Evolutionary conservation across 92 coral and sea anemone species (phyloP), one percentile per base, ranked within the genome.

Genomic region (Porites lobata): DNA sequence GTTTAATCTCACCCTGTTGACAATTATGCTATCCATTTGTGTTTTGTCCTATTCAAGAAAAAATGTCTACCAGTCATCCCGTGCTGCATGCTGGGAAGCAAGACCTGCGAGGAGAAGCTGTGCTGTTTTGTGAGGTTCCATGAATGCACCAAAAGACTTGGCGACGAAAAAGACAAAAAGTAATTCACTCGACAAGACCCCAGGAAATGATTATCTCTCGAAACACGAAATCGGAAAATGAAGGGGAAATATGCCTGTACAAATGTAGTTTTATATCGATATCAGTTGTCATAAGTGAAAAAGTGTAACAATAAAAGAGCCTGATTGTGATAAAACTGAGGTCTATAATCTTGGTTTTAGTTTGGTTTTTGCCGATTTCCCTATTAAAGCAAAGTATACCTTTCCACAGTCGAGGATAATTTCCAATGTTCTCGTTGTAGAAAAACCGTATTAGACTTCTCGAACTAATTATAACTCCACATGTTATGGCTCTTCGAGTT

Each of bases 261-360:
- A 18, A 38, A 15, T 58, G 79, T 83, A 83, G 87, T 73, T 63
- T 59, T 83, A 43, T 43, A 43, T 43, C 85, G 85, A 81, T 81
- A 50, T 83, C 80, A 83, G 87, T 83, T 73, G 87, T 59, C 87
- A 83, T 59, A 72, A 29, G 72, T 53, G 8, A 57, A 74, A 38
- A 29, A 29, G 24, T 83, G 78, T 71, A 71, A 59, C 87, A 83
- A 69, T 83, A 83, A 83, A 82, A 61, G 87, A 83, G 87, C 87
- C 87, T 72, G 78, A 83, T 83, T 83, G 87, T 83, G 12, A 71
- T 83, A 72, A 38, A 13, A 6, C 8, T 73, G 79, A 69, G 59
- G 17, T 50, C 38, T 21, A 26, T n/a, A 1, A 1, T 68, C 9
- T 0, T 77, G 47, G 4, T 67, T 68, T 17, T 81, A 29, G 32